Evolutionary conservation across 2,888 invertebrate species (phyloP).

Genomic region (Schizotus pectinicornis): DNA sequence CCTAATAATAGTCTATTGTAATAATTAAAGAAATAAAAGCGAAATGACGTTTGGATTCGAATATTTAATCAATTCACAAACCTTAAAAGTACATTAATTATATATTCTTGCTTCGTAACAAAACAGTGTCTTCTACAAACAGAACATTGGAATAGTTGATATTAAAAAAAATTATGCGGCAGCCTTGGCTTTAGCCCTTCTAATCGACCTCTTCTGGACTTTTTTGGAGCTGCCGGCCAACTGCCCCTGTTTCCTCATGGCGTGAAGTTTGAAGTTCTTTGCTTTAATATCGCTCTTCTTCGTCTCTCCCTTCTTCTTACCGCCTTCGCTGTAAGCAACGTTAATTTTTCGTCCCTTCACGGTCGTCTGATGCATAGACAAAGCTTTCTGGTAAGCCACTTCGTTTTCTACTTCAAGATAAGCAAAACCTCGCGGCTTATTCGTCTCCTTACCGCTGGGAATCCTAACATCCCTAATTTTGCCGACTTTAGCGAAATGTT

Average conservation of each 20-base stretch:
- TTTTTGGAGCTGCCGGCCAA: constrained; percentile 53
- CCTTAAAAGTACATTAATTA: too few relatives aligned
- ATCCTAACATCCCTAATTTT: constrained; percentile 55
- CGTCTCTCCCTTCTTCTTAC: constrained; percentile 51
- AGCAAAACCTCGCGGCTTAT: constrained; percentile 57
- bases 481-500: constrained; percentile 59
- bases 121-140: too few relatives aligned
- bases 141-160: too few relatives aligned
- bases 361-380: constrained; percentile 56
- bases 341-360: constrained; percentile 57
- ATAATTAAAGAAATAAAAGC: too few relatives aligned
- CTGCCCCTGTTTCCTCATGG: constrained; percentile 55
- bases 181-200: constrained; percentile 32
- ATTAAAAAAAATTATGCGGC: too few relatives aligned
- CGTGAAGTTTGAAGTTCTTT: constrained; percentile 59
- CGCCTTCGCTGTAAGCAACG: constrained; percentile 56
- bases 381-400: constrained; percentile 56
- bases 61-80: too few relatives aligned
- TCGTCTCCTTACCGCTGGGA: constrained; percentile 49
- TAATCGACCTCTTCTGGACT: constrained; percentile 48
- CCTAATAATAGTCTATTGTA: too few relatives aligned
- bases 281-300: constrained; percentile 50
- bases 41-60: too few relatives aligned
- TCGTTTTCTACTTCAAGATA: constrained; percentile 58
- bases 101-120: too few relatives aligned